These are phyloP conservation scores for Aleadryas rufinucha DNA, from an alignment of 2,113 vertebrate species.

Conservation along the genomic window DNA sequence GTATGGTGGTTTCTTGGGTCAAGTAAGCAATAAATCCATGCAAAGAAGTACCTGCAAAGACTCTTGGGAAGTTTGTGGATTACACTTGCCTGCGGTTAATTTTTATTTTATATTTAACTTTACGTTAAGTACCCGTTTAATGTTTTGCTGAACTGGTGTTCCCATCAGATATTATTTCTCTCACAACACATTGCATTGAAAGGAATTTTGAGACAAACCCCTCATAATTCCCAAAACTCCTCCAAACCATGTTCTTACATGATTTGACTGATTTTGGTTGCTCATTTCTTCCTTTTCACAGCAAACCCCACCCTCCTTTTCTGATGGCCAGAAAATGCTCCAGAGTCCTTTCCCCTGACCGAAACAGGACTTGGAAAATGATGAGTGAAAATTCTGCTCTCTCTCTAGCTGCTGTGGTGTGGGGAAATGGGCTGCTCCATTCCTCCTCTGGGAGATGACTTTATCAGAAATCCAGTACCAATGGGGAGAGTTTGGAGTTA, in stretches of 20 bases:
- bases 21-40: neutral
- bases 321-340: neutral
- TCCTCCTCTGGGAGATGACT: neutral
- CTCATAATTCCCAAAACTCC: neutral
- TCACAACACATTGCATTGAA: neutral
- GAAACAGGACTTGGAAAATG: neutral
- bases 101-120: conserved; percentile 18
- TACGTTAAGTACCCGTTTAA: neutral
- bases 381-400: neutral
- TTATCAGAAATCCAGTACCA: neutral
- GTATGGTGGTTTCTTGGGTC: neutral
- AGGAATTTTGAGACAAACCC: neutral
- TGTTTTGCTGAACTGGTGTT: neutral
- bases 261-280: neutral
- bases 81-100: neutral
- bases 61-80: neutral
- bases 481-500: neutral
- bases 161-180: neutral
- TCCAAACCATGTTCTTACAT: neutral
- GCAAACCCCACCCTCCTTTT: neutral
- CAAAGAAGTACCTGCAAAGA: neutral
- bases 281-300: neutral
- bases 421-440: neutral
- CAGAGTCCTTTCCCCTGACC: neutral
- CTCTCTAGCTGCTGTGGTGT: neutral